phyloP scores from a whole-genome alignment of 2,113 vertebrate species.

The Caranx melampygus region DNA sequence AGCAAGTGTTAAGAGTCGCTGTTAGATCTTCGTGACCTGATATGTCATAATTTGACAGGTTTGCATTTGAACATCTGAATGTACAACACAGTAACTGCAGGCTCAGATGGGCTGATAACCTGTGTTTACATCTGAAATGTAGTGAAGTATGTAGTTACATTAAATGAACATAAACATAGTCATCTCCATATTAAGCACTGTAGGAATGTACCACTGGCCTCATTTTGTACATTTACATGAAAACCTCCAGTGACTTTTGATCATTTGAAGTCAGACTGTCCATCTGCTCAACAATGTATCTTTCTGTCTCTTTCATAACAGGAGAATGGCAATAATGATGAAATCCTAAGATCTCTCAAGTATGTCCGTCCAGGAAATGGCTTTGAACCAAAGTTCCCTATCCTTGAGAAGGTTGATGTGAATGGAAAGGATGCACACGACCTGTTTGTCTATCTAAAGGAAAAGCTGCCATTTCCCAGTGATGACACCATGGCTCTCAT shows the following conservation, averaged over 20 bases:
- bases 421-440: slow-evolving; percentile 91
- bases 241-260: neutral
- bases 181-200: neutral
- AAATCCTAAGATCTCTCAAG: slow-evolving; percentile 89
- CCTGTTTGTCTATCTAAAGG: slow-evolving; percentile 88
- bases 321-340: slow-evolving; percentile 91
- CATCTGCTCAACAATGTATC: neutral
- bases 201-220: neutral
- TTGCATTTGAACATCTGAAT: neutral
- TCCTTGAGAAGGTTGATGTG: slow-evolving; percentile 93
- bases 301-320: slow-evolving; percentile 62
- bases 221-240: neutral
- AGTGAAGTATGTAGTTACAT: neutral
- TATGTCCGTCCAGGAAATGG: slow-evolving; percentile 90
- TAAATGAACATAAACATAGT: neutral
- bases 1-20: no score
- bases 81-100: neutral
- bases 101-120: neutral
- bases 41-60: neutral
- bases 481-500: slow-evolving; percentile 87
- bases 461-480: slow-evolving; percentile 85
- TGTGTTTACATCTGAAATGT: neutral
- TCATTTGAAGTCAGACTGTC: neutral
- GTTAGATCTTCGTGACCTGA: neutral
- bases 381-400: slow-evolving; percentile 90